Evolutionary conservation across 2,797 vertebrate genomes (phyloP).

Genomic region (Melanotaenia nigrans): DNA sequence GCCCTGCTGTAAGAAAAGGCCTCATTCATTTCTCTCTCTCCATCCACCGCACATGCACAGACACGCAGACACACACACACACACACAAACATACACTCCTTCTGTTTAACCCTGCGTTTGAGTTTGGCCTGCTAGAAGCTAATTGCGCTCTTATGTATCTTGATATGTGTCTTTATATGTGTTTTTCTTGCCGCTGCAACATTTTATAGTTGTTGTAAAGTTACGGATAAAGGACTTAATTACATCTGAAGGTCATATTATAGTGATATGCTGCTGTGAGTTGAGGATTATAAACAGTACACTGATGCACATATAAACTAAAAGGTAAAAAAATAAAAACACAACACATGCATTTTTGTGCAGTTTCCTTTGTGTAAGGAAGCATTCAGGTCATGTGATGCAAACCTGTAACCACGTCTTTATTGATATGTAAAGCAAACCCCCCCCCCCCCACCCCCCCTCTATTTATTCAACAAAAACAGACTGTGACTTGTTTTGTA

Average conservation of each 20-base stretch:
- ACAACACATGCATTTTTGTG: neutral
- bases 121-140: conserved; percentile 42
- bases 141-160: conserved; percentile 50
- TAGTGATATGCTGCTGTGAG: neutral
- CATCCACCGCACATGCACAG: conserved; percentile 48
- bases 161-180: conserved; percentile 46
- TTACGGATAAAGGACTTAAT: conserved; percentile 5
- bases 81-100: conserved; percentile 19
- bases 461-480: too few species aligned
- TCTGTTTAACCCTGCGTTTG: conserved; percentile 44
- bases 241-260: conserved; percentile 4
- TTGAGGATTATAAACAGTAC: neutral
- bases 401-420: neutral
- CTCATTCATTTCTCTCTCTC: conserved; percentile 78
- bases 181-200: conserved; percentile 18
- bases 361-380: neutral
- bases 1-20: conserved; percentile 80
- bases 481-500: too few species aligned
- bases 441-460: too few species aligned
- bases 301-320: neutral
- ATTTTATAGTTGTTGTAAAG: conserved; percentile 26
- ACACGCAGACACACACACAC: conserved; percentile 27
- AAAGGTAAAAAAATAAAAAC: neutral
- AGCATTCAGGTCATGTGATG: neutral
- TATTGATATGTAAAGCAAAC: neutral